These are phyloP conservation scores for Cancer borealis DNA, from an alignment of 2,888 invertebrate species.

Conservation along the genomic window DNA sequence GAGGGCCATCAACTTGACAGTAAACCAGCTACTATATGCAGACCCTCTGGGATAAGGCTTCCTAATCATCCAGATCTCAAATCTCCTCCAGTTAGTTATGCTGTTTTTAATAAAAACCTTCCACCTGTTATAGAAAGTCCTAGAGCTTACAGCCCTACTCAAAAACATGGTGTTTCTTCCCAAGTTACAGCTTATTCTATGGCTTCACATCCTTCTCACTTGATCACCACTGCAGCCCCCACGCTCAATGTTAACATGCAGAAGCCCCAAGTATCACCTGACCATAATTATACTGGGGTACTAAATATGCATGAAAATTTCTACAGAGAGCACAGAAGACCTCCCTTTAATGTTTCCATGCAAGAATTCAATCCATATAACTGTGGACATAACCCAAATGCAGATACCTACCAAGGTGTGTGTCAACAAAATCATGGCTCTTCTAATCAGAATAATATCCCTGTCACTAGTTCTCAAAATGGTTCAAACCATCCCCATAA, in stretches of 20 bases:
- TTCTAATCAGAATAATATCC: slow-evolving; percentile 60
- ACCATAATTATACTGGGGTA: slow-evolving; percentile 68
- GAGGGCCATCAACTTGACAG: slow-evolving; percentile 65
- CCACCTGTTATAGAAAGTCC: slow-evolving; percentile 65
- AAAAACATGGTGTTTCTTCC: slow-evolving; percentile 56
- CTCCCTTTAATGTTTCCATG: slow-evolving; percentile 71
- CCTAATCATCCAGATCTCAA: slow-evolving; percentile 74
- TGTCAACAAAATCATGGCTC: slow-evolving; percentile 67
- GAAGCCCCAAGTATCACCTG: slow-evolving; percentile 70
- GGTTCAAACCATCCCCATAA: slow-evolving; percentile 50
- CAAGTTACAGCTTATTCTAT: slow-evolving; percentile 63
- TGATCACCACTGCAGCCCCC: slow-evolving; percentile 64
- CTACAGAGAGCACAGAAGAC: slow-evolving; percentile 61
- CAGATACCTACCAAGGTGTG: slow-evolving; percentile 63
- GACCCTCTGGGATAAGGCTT: slow-evolving; percentile 63
- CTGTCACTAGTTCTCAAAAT: slow-evolving; percentile 47
- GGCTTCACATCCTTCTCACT: slow-evolving; percentile 68
- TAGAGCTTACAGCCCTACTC: slow-evolving; percentile 73
- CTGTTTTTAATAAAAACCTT: slow-evolving; percentile 66
- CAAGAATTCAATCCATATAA: slow-evolving; percentile 75
- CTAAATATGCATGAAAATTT: slow-evolving; percentile 50
- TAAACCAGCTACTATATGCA: slow-evolving; percentile 67
- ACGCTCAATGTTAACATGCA: slow-evolving; percentile 66
- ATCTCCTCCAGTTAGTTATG: slow-evolving; percentile 72
- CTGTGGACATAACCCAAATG: slow-evolving; percentile 59